Base-by-base conservation (phyloP, 2,113 vertebrate species). In the Sprattus sprattus region DNA sequence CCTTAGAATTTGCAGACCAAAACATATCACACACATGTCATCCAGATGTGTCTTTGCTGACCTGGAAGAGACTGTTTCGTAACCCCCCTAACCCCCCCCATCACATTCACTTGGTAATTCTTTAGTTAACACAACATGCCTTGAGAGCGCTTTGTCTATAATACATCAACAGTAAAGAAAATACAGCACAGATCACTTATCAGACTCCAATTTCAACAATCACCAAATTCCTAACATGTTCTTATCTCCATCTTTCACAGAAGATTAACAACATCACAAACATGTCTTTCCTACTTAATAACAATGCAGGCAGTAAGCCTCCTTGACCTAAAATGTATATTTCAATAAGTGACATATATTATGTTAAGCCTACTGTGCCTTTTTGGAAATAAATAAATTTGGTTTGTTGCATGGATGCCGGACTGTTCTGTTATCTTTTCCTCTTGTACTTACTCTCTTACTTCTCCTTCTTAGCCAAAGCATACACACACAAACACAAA, bases 1-100 rank as follows among this genome's bases (percentile, higher is more conserved):
- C 2, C 1, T 39, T 39, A 39, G 28, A 32, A 39, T 28, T 67
- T 57, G 32, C 45, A 28, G 52, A 57, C 22, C 57, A 5, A 28
- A 25, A 80, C 71, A 85, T 22, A 47, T 45, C 45, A 39, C 71
- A 82, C 81, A 82, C 45, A 80, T 85, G 84, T 54, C 44, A 45
- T 45, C 75, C 71, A 85, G 47, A 85, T 81, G 75, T 54, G 32
- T 54, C 44, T 81, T 84, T n/a, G 32, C 28, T 81, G 9, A 81
- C 28, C 60, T 32, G 32, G 32, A n/a, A 16, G 78, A 82, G 57
- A 47, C 75, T 86, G 82, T 49, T 89, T 86, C 86, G 6, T 7
- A 39, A 39, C 39, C 39, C 39, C 39, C n/a, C n/a, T n/a, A n/a
- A n/a, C n/a, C n/a, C 39, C 39, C 39, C 39, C 39, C 39, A 39